phyloP scores from a whole-genome alignment of 2,113 vertebrate genomes.

The Gallinago jamesoni region DNA sequence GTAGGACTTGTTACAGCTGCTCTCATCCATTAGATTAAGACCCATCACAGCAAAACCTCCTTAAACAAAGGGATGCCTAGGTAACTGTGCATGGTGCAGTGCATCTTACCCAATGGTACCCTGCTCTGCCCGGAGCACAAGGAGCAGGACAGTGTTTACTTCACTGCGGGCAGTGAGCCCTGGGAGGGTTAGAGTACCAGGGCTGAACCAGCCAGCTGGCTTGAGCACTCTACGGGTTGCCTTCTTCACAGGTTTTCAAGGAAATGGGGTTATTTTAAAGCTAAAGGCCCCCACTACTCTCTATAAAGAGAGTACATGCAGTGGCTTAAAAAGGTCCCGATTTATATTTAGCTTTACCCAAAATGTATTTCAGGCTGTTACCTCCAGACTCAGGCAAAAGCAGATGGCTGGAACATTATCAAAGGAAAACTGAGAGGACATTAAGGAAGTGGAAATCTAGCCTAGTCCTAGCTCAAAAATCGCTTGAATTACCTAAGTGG shows the following conservation, averaged over 20 bases:
- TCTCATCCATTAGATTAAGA: constrained; percentile 18
- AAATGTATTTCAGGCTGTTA: background rate
- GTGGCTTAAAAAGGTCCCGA: background rate
- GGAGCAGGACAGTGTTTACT: background rate
- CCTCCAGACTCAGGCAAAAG: background rate
- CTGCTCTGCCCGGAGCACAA: background rate
- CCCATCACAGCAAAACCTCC: constrained; percentile 3
- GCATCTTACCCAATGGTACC: fast-evolving
- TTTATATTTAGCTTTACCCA: background rate
- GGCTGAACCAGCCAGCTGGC: background rate
- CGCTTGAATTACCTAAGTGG: background rate
- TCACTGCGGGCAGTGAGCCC: background rate
- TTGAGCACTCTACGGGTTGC: background rate
- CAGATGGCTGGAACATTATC: background rate
- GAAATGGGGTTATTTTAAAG: background rate
- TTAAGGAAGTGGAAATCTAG: background rate
- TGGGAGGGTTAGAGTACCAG: background rate
- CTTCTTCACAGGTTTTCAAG: background rate
- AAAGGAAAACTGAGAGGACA: background rate
- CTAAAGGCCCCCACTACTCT: background rate
- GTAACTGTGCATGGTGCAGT: background rate
- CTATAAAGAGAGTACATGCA: fast-evolving
- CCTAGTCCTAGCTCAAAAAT: background rate
- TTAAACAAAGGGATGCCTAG: background rate
- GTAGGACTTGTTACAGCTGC: background rate